Percentiles rank a stretch among this genome's conserved stretches.
These are phyloP conservation scores for Brotula barbata DNA, from an alignment of 2,797 vertebrate genomes.

Conservation along the genomic window DNA sequence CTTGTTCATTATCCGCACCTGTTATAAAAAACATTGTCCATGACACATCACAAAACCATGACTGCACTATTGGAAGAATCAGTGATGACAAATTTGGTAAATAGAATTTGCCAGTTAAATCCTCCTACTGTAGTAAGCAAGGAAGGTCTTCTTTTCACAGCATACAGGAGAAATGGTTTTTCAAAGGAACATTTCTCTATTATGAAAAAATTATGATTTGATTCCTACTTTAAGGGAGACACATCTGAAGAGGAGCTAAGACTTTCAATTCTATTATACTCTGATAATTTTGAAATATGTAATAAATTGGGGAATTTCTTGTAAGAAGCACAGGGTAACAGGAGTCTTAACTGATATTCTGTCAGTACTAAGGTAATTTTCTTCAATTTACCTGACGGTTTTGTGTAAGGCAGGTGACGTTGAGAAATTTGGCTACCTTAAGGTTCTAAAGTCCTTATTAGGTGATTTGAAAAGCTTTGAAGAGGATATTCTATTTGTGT, in stretches of 20 bases:
- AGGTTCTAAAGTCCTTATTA: conserved; percentile 35
- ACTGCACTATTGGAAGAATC: conserved; percentile 32
- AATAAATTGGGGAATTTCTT: conserved; percentile 40
- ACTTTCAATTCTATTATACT: conserved; percentile 21
- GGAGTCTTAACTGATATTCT: conserved; percentile 27
- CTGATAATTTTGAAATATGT: conserved; percentile 47
- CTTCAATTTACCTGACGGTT: conserved; percentile 44
- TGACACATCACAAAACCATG: conserved; percentile 41
- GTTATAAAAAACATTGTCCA: conserved; percentile 38
- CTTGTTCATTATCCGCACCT: conserved; percentile 41
- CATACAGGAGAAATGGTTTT: conserved; percentile 38
- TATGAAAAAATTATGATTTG: too few species aligned
- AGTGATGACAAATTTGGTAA: conserved; percentile 40
- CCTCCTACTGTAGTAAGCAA: conserved; percentile 43
- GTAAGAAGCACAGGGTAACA: conserved; percentile 41
- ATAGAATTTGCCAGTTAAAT: conserved; percentile 45
- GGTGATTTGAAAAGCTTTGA: conserved; percentile 32
- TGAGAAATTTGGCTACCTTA: conserved; percentile 31
- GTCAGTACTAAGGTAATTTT: conserved; percentile 28
- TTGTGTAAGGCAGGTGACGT: conserved; percentile 42
- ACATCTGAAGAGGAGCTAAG: conserved; percentile 1
- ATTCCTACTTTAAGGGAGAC: conserved; percentile 15
- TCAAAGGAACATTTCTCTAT: conserved; percentile 39
- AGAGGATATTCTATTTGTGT: conserved; percentile 34
- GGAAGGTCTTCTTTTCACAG: conserved; percentile 36